phyloP scores from a whole-genome alignment of 2,113 vertebrate species.

The Bolborhynchus lineola region DNA sequence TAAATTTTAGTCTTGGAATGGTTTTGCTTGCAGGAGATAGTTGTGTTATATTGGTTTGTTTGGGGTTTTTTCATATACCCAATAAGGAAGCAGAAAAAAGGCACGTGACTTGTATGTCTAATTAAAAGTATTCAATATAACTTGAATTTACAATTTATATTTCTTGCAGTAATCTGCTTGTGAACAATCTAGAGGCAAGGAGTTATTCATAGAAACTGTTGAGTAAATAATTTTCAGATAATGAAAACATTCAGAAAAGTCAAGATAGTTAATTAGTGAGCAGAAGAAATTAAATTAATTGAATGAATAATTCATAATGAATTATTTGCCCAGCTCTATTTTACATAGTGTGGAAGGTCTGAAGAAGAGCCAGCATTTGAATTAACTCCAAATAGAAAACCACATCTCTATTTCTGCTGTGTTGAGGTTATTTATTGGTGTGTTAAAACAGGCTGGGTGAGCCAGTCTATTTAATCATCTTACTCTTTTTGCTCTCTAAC shows the following conservation, averaged over 20 bases:
- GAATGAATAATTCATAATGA: constrained; percentile 70
- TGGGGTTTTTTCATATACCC: neutral
- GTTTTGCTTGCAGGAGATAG: neutral
- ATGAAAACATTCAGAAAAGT: constrained; percentile 71
- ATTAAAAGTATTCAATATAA: constrained; percentile 50
- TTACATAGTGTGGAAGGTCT: constrained; percentile 46
- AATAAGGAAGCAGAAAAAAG: neutral
- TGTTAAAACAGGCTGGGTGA: constrained; percentile 60
- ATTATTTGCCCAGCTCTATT: constrained; percentile 54
- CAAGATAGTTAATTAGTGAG: constrained; percentile 68
- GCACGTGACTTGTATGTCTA: constrained; percentile 10
- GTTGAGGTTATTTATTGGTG: constrained; percentile 67
- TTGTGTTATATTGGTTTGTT: neutral
- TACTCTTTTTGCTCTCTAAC: constrained; percentile 39
- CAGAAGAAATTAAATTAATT: constrained; percentile 68
- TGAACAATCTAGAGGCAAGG: constrained; percentile 55
- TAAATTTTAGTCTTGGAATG: neutral
- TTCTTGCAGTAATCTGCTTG: constrained; percentile 59
- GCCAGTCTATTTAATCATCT: constrained; percentile 60
- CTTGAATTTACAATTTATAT: constrained; percentile 64
- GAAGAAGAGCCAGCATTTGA: constrained; percentile 56
- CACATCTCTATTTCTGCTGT: constrained; percentile 55
- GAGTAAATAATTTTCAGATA: constrained; percentile 66
- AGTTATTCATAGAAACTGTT: constrained; percentile 65
- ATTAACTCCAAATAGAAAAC: constrained; percentile 60